Evolutionary conservation across 2,888 invertebrate species (phyloP), one percentile per base, ranked within the genome.

Genomic region (Drosophila prostipennis): DNA sequence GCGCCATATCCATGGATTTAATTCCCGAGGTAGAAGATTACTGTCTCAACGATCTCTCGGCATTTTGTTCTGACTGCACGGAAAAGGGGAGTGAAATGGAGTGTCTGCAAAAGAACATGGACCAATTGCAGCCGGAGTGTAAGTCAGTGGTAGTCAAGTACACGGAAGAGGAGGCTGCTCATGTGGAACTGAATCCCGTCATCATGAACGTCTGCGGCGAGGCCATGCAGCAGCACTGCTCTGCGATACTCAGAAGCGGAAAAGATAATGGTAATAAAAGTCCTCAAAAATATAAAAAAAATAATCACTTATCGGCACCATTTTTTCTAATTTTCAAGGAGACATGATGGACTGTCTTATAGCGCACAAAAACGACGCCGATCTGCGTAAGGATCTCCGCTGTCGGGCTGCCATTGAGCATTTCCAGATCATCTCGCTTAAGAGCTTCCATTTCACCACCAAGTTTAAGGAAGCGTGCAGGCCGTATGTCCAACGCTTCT

Each of bases 391-490:
- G 16, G 96, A 96, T 89, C 83, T 93, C 0, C 97, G 98, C 91
- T 99, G 99, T 92, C 94, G 96, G 74, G 96, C 97, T 39, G 98
- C 98, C 70, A 96, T 99, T 53, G 99, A 99, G 92, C 99, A 99
- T 93, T 98, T 98, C 90, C 99, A 99, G 92, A 93, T 99, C 70
- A 96, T 98, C 72, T 96, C 97, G 3, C 91, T 99, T 76, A 97
- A 98, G 91, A 97, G 98, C 92, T 98, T 97, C 92, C 96, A 96
- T 85, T 99, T 99, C 91, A 97, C 96, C 1, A 96, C 96, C 87
- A 97, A 97, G 91, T 99, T 99, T 91, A 98, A 98, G 92, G 95
- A 98, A 91, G 97, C 98, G 0, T 99, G 99, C 89, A 96, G 96
- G 83, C 94, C 95, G 3, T 95, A 96, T 91, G 98, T 98, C 0